Conservation (phyloP, 2,888 invertebrate species). For the Drosophila limbata region DNA sequence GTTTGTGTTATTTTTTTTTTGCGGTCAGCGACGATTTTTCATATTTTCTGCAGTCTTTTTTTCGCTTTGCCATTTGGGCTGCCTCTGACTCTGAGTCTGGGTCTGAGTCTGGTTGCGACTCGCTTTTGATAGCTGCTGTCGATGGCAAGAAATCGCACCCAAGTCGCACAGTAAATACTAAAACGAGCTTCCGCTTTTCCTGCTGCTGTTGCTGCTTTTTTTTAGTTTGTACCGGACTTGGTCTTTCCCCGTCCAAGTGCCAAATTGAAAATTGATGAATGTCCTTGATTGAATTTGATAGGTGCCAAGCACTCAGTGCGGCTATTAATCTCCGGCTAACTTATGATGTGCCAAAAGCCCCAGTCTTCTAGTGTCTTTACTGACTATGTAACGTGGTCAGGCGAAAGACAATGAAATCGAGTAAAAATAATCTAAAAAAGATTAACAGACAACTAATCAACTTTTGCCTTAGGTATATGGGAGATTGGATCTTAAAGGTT, state of each 20-base stretch:
- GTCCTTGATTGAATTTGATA: slow-evolving; percentile 81
- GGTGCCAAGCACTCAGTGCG: slow-evolving; percentile 79
- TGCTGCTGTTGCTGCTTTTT: slow-evolving; percentile 13
- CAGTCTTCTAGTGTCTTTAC: slow-evolving; percentile 30
- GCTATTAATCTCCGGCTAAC: slow-evolving; percentile 78
- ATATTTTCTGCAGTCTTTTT: slow-evolving; percentile 69
- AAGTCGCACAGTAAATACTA: slow-evolving; percentile 52
- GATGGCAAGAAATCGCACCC: slow-evolving; percentile 68
- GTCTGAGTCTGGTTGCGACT: slow-evolving; percentile 9
- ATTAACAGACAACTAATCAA: background rate
- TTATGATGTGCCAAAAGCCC: slow-evolving; percentile 67
- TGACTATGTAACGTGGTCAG: background rate
- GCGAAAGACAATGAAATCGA: background rate
- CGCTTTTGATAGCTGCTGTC: slow-evolving; percentile 73
- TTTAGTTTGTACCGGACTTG: slow-evolving; percentile 53
- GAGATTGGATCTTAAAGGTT: background rate
- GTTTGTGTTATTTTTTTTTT: slow-evolving; percentile 27
- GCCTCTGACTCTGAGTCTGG: slow-evolving; percentile 21
- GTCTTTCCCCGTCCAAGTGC: slow-evolving; percentile 56
- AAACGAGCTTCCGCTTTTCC: slow-evolving; percentile 34
- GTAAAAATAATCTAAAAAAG: background rate
- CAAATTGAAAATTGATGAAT: slow-evolving; percentile 82
- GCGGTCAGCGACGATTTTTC: slow-evolving; percentile 77
- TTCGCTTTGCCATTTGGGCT: slow-evolving; percentile 42
- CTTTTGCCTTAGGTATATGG: background rate